These are phyloP conservation scores for Aphelenchoides bicaudatus DNA, from an alignment of 2,888 invertebrate genomes.

Conservation along the genomic window DNA sequence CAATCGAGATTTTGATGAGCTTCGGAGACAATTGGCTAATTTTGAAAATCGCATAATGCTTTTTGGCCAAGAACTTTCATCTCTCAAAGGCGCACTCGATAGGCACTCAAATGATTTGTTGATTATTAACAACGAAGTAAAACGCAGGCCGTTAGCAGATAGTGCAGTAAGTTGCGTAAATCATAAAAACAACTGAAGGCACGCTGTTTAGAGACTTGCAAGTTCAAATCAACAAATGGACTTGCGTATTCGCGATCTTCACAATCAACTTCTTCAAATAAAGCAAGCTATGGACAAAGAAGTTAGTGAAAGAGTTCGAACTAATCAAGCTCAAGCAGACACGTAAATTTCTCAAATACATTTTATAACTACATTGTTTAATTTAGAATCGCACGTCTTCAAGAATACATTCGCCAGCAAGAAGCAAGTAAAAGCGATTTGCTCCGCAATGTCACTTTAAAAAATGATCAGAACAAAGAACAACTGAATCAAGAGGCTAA, in stretches of 20 bases:
- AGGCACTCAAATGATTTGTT: slow-evolving; percentile 38
- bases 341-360: slow-evolving; percentile 29
- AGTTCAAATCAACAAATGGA: slow-evolving; percentile 48
- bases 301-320: slow-evolving; percentile 46
- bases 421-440: slow-evolving; percentile 50
- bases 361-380: neutral
- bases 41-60: slow-evolving; percentile 40
- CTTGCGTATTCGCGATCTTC: slow-evolving; percentile 49
- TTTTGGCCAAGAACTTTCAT: slow-evolving; percentile 37
- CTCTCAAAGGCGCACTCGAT: slow-evolving; percentile 39
- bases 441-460: slow-evolving; percentile 44
- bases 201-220: slow-evolving; percentile 43
- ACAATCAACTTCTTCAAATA: slow-evolving; percentile 49
- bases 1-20: slow-evolving; percentile 43
- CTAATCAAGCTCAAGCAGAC: slow-evolving; percentile 38
- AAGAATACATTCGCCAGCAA: slow-evolving; percentile 49
- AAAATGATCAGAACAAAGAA: slow-evolving; percentile 49
- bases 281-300: slow-evolving; percentile 46
- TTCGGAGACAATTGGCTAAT: slow-evolving; percentile 39
- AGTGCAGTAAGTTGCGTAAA: slow-evolving; percentile 35
- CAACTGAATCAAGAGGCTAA: slow-evolving; percentile 51
- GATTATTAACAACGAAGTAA: slow-evolving; percentile 37
- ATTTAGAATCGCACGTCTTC: slow-evolving; percentile 48
- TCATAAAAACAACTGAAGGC: slow-evolving; percentile 3
- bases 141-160: slow-evolving; percentile 47